Percentiles rank a stretch among this genome's conserved stretches.
Conservation (phyloP, 2,888 invertebrate genomes). For the Camptogramma bilineatum region DNA sequence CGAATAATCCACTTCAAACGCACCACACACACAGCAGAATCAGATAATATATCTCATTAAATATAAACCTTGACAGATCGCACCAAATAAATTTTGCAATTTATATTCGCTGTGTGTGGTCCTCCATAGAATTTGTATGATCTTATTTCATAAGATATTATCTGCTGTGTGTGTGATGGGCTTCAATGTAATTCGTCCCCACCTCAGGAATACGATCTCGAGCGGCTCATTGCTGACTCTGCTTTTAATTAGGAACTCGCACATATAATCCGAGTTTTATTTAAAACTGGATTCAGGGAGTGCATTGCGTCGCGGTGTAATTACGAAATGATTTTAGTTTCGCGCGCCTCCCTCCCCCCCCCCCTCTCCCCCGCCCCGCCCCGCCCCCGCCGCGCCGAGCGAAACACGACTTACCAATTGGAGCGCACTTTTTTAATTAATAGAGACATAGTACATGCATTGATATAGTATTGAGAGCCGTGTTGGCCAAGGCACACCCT, state of each 20-base stretch:
- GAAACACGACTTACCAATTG: slow-evolving; percentile 24
- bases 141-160: too few relatives aligned
- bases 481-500: too few relatives aligned
- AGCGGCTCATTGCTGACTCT: not conserved
- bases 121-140: too few relatives aligned
- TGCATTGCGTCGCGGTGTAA: slow-evolving; percentile 21
- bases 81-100: too few relatives aligned
- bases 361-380: not conserved
- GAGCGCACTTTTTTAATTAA: slow-evolving; percentile 38
- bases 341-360: not conserved
- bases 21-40: too few relatives aligned
- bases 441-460: slow-evolving; percentile 8
- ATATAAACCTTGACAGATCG: too few relatives aligned
- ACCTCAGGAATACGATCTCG: not conserved
- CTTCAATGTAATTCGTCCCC: not conserved
- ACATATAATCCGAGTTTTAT: not conserved
- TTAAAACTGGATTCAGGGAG: slow-evolving; percentile 12
- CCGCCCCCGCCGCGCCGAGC: not conserved
- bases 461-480: not conserved
- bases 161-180: too few relatives aligned
- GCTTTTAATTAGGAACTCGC: not conserved
- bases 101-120: too few relatives aligned
- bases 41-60: too few relatives aligned
- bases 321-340: slow-evolving; percentile 20
- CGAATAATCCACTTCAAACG: too few relatives aligned